A percentile compares a stretch with the other conserved stretches of the same genome.
These are phyloP conservation scores for Astyanax mexicanus DNA, from an alignment of 2,797 vertebrate species.

Conservation along the genomic window DNA sequence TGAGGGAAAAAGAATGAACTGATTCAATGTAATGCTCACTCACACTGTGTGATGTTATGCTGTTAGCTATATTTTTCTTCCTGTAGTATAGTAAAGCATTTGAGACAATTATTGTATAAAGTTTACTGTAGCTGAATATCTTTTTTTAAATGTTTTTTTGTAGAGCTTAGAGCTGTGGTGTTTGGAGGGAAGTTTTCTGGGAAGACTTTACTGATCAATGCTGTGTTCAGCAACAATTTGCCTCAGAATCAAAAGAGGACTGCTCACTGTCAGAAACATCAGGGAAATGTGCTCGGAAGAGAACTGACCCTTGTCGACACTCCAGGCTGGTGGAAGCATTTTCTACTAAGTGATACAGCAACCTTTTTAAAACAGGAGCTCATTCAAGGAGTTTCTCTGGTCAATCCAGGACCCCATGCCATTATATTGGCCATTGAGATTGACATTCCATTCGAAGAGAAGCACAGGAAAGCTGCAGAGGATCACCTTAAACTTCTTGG, in stretches of 20 bases:
- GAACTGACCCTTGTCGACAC: conserved; percentile 11
- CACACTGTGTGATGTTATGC: too few relatives aligned
- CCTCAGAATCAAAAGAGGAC: not conserved
- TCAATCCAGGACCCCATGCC: conserved; percentile 36
- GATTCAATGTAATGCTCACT: too few relatives aligned
- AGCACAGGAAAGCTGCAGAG: conserved; percentile 12
- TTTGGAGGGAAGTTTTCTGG: conserved; percentile 9
- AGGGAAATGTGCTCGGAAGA: not conserved
- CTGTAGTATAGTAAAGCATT: too few relatives aligned
- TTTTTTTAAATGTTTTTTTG: too few relatives aligned
- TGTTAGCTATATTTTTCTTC: too few relatives aligned
- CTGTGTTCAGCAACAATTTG: conserved; percentile 1
- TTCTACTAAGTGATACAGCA: conserved; percentile 25
- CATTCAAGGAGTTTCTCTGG: conserved; percentile 22
- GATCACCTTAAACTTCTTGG: conserved; percentile 16
- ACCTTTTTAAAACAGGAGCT: conserved; percentile 22
- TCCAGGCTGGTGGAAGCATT: conserved; percentile 27
- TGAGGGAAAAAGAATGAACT: too few relatives aligned
- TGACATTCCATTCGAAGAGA: conserved; percentile 17
- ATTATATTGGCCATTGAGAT: conserved; percentile 30
- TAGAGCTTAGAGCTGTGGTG: not conserved
- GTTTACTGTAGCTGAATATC: too few relatives aligned
- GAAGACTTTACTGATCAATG: conserved; percentile 1
- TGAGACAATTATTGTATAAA: too few relatives aligned
- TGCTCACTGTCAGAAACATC: not conserved